Evolutionary conservation across 2,113 vertebrate species (phyloP).

Genomic region (Callocephalon fimbriatum): DNA sequence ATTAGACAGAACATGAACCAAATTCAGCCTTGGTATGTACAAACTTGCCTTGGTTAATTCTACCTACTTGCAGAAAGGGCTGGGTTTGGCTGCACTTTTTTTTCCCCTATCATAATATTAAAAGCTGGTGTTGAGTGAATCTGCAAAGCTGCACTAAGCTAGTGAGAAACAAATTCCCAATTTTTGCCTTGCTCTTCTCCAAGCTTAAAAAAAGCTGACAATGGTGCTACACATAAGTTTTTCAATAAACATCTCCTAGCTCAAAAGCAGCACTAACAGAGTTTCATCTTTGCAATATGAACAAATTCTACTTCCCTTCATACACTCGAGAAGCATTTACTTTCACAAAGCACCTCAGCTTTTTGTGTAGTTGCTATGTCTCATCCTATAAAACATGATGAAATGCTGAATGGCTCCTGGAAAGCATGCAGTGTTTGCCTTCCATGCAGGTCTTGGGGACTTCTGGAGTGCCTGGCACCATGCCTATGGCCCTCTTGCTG

Average conservation of each 20-base stretch:
- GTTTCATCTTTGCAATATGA: not conserved
- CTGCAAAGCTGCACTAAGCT: not conserved
- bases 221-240: not conserved
- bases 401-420: not conserved
- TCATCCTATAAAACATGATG: not conserved
- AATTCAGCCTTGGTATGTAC: not conserved
- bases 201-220: not conserved
- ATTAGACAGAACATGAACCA: not conserved
- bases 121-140: not conserved
- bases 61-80: not conserved
- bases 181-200: not conserved
- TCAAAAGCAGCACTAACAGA: not conserved
- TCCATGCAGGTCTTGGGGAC: accelerated
- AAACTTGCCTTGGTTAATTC: slow-evolving; percentile 32
- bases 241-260: not conserved
- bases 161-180: not conserved
- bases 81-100: slow-evolving; percentile 1
- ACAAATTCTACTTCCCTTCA: not conserved
- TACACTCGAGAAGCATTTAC: accelerated
- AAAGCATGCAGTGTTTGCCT: accelerated
- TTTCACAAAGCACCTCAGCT: not conserved
- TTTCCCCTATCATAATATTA: not conserved
- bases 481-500: not conserved
- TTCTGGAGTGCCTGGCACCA: not conserved
- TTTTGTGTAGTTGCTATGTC: not conserved